These are phyloP conservation scores for Ginglymostoma cirratum DNA, from an alignment of 2,113 vertebrate species.

Conservation along the genomic window DNA sequence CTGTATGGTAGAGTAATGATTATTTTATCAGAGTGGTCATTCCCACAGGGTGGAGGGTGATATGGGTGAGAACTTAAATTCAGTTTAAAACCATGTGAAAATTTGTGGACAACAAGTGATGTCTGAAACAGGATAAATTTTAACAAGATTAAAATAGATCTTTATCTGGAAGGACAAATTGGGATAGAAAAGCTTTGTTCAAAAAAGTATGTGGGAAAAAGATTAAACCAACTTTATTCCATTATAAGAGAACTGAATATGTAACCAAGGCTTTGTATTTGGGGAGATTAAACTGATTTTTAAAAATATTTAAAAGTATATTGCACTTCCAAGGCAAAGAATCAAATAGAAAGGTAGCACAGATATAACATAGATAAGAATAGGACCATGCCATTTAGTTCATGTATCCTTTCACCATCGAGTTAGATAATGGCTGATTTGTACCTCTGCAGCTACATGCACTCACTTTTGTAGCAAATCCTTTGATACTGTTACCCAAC, in stretches of 20 bases:
- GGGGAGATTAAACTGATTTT: not conserved
- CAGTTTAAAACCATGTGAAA: not conserved
- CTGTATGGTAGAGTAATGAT: not conserved
- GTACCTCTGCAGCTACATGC: not conserved
- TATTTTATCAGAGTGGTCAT: not conserved
- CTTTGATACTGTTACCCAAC: not conserved
- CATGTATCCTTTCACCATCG: not conserved
- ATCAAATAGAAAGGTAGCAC: not conserved
- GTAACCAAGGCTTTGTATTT: not conserved
- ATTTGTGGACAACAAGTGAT: not conserved
- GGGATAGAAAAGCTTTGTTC: not conserved
- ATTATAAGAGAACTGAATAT: not conserved
- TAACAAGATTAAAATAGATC: not conserved
- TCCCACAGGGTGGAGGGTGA: not conserved
- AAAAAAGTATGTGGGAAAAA: not conserved
- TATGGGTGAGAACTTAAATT: not conserved
- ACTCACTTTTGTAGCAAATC: not conserved
- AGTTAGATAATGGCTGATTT: not conserved
- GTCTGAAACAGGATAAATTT: not conserved
- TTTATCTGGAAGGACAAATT: conserved; percentile 4
- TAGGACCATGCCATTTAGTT: not conserved
- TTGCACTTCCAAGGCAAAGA: not conserved
- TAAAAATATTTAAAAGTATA: not conserved
- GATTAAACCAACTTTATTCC: not conserved
- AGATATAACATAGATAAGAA: not conserved